Base-by-base conservation (phyloP, 2,888 invertebrate genomes). In the Lamellibrachia satsuma region DNA sequence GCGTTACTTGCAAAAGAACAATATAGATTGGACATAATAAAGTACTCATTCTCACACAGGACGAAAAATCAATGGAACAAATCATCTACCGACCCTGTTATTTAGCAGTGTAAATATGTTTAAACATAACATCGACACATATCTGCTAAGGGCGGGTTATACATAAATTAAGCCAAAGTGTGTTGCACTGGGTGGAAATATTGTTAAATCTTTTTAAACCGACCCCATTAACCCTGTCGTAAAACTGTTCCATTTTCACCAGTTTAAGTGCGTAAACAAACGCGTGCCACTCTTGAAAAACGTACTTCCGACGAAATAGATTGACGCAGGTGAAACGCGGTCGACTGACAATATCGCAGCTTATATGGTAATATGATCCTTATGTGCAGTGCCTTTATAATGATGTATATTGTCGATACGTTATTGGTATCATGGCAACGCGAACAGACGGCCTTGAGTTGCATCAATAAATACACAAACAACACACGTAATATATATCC, bases 401-500 rank as follows among this genome's bases (percentile, higher is more conserved):
- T 75, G 75, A 75, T 75, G 75, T 75, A 75, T 15, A 75, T 75
- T 75, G 75, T 75, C 75, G 75, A 15, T 22, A 75, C 75, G n/a
- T 75, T 75, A 75, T 75, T n/a, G 75, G 15, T 15, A n/a, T n/a
- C 75, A 75, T 75, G 75, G 75, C 75, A 75, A 75, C n/a, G 75
- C 22, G 75, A 22, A 22, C 75, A 75, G 75, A n/a, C n/a, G 75
- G 75, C 22, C 75, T 75, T 75, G 22, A n/a, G 22, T 75, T 22
- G 75, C 75, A 75, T 75, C 75, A 75, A 75, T 75, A 75, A 75
- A 75, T 75, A 75, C 22, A 75, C 75, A 75, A 75, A 75, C 75
- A 75, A 75, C 75, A 75, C 75, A 75, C 22, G 75, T 75, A 15
- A 75, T 75, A 75, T 75, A 75, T 75, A 75, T 75, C 75, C 75